phyloP scores from a whole-genome alignment of 2,797 vertebrate species.

The Chromobotia macracanthus region DNA sequence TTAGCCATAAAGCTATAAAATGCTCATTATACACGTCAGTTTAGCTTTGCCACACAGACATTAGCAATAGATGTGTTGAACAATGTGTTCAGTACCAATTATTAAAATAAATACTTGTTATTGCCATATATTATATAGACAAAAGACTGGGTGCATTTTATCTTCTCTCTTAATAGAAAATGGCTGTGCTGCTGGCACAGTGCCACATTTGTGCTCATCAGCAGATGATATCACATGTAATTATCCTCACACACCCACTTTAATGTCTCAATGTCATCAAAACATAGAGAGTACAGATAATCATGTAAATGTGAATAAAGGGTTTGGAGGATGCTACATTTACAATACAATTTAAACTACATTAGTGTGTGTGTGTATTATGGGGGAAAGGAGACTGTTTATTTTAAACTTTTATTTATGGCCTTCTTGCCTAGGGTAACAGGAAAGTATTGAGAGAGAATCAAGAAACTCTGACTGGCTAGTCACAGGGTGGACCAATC shows the following conservation, averaged over 20 bases:
- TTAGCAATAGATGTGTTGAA: constrained; percentile 8
- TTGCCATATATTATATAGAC: constrained; percentile 44
- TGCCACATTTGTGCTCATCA: constrained; percentile 56
- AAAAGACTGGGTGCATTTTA: constrained; percentile 53
- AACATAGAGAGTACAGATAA: constrained; percentile 36
- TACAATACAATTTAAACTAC: constrained; percentile 14
- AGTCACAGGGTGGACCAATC: no score
- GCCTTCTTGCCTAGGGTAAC: background rate
- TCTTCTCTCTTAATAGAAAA: constrained; percentile 48
- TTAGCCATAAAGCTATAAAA: constrained; percentile 62
- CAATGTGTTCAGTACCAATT: constrained; percentile 22
- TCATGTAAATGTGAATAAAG: constrained; percentile 42
- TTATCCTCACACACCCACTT: constrained; percentile 54
- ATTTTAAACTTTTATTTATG: constrained; percentile 4
- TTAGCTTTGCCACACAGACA: constrained; percentile 19
- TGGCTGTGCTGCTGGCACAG: constrained; percentile 49
- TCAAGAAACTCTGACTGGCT: no score
- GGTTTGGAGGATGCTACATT: constrained; percentile 9
- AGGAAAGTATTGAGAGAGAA: background rate
- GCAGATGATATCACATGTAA: constrained; percentile 58
- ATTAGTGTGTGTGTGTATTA: background rate
- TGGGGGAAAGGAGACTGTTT: background rate
- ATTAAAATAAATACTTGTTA: constrained; percentile 38
- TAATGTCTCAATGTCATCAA: constrained; percentile 44
- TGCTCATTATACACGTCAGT: constrained; percentile 44